Evolutionary conservation across 2,797 vertebrate genomes (phyloP), one percentile per base, ranked within the genome.

Genomic region (Oreonectes daqikongensis): DNA sequence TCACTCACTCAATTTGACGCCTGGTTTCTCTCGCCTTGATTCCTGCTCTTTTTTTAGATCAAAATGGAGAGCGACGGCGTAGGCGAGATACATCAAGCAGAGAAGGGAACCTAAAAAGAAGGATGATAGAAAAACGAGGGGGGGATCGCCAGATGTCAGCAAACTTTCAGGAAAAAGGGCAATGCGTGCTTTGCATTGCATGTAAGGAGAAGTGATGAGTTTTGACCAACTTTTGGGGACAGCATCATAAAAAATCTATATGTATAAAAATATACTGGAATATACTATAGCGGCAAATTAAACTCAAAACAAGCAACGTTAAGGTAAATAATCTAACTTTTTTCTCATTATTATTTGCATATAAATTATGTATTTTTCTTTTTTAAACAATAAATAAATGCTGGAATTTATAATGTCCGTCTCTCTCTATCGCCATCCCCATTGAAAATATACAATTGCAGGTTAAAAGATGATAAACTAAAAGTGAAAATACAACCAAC

Each of bases 1-100:
- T 79, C 80, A 79, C 76, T 66, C 81, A 73, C 77, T 64, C 85
- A 88, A 92, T 81, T 85, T 85, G 84, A 84, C 87, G 88, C 87
- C 88, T 84, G 80, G 77, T 84, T 84, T 81, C 79, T 79, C 76
- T 76, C 75, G 72, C 28, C 78, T 70, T 68, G 48, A 61, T 69
- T 79, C 46, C 15, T 32, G 67, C 42, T 20, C 14, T 63, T 6
- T 44, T n/a, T 77, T 74, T 72, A 44, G 71, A 78, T 77, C 77
- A 81, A 77, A 77, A 74, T 59, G 78, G 74, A 46, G 22, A 12
- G 28, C 6, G 75, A 64, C 66, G 44, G 32, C 28, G 53, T 30
- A 30, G 59, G 71, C 28, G 35, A 75, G 40, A 30, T 32, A 50
- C 9, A 35, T 46, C 74, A 57, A 72, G 48, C 42, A 28, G 46